Evolutionary conservation across 2,113 vertebrate species (phyloP), one percentile per base, ranked within the genome.

Genomic region (Clarias magur): DNA sequence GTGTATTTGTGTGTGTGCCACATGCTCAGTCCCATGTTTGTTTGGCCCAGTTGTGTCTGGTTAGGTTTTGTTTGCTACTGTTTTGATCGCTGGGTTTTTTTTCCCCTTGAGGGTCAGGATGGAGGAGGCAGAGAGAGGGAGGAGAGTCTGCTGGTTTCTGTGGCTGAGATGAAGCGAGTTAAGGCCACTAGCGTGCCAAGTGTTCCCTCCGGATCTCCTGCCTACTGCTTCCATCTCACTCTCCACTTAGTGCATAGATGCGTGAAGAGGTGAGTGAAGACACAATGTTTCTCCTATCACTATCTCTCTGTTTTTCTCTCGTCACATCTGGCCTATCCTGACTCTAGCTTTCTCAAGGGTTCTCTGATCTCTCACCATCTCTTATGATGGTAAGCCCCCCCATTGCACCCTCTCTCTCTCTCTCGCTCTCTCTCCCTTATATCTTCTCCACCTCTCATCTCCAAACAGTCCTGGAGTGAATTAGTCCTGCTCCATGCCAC

Each of bases 161-260:
- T 90, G 84, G 85, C 86, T 88, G 85, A 90, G 89, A 60, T 63
- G 84, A 88, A 82, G 87, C 21, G 72, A 85, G 82, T 79, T 86
- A 83, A 87, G 79, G 85, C 85, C 87, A 84, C 87, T 90, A 87
- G 85, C 82, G 88, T 88, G 89, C 89, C 89, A 90, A 88, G 83
- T 88, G 89, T 87, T 91, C 88, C 88, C 84, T 65, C 89, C 42
- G 91, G 88, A 88, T 83, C 27, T 25, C 48, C 65, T 86, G 84
- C 84, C 75, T 90, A n/a, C 86, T 84, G 80, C 83, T 79, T 90
- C 87, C 84, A 86, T 85, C 87, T 88, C 88, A 90, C 91, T 90
- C 89, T 85, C 85, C 89, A 85, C 84, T 89, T 92, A 89, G 89
- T 90, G 85, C 87, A 90, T 68, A 89, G 90, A 94, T 84, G 90